Base-by-base conservation (phyloP, 2,797 vertebrate species). In the Microchirus variegatus region DNA sequence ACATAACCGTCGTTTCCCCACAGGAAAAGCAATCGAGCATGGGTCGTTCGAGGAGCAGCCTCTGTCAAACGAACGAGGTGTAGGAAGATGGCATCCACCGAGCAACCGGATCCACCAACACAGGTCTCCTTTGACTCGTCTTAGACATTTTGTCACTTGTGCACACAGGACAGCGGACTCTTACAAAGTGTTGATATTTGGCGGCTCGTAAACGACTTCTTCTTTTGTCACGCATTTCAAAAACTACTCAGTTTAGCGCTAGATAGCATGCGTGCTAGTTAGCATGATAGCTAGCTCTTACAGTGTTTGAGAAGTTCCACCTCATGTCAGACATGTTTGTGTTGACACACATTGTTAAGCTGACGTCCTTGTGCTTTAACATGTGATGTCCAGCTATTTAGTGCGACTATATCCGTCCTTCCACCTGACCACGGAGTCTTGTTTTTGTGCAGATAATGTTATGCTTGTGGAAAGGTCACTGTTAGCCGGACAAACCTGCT, bases 31-130 rank as follows among this genome's bases (percentile, higher is more conserved):
- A 93, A 84, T 91, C 81, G 85, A 91, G 44, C 31, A 42, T 45
- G 64, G 86, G 37, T 10, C 48, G 15, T 0, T 83, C 80, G 84
- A 82, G 86, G 72, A 78, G 81, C 44, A 42, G 41, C 43, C 8
- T 16, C 63, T 57, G 19, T 10, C 49, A 81, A 84, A 61, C 35
- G 38, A 51, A 42, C 42, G 37, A 66, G 66, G 54, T 80, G 85
- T 65, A 63, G 53, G 68, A 96, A 96, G 88, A 98, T 98, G 97
- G 96, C 95, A 86, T 95, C 96, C 81, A 93, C 94, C 73, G 95
- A 96, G 50, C 94, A 94, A 87, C 82, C 92, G 79, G 95, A 95
- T 61, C 91, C 88, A 84, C 90, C 92, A 80, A 82, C 87, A 84
- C 95, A 96, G 96, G 96, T 98, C 70, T 70, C 48, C 55, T 69